Evolutionary conservation across 2,888 invertebrate species (phyloP), one percentile per base, ranked within the genome.

Genomic region (Strigamia maritima): DNA sequence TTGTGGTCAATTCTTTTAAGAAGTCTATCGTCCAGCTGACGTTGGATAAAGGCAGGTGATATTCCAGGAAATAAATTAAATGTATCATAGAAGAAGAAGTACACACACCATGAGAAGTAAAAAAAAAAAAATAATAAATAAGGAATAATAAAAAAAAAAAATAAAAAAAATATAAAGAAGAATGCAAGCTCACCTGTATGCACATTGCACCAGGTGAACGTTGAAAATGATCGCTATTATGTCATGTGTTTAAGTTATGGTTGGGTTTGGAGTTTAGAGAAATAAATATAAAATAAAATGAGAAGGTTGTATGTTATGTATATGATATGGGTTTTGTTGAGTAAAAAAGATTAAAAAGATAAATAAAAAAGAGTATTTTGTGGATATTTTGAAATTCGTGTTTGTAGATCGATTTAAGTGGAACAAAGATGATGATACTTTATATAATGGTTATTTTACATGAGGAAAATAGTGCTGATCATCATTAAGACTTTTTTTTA

Each of bases 1-100:
- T 54, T 54, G 54, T 54, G 54, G 54, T 54, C 54, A 54, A 54
- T 54, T 54, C 54, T 54, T 54, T 54, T 54, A 54, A 54, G 54
- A 54, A 54, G 54, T 54, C 54, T 19, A 54, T 54, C 14, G 54
- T 54, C 54, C 54, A 54, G 54, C 54, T 54, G 54, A 54, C 54
- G 54, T 7, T 54, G 54, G 19, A 54, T 54, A 54, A 19, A 54
- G 19, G 54, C 54, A 54, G 54, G 54, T 54, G 54, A 54, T 54
- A 54, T 54, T 54, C 54, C 54, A 54, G 54, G 54, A 54, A 54
- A 54, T 54, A 54, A 54, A 54, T 54, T 54, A 54, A 54, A 54
- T 10, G 54, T 38, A 10, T 6, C 10, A 38, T 38, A 8, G 10
- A 8, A 10, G 38, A 10, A 38, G 38, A 38, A 10, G 6, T 38